phyloP scores from a whole-genome alignment of 2,797 vertebrate species.

The Philypnodon macrostomus region DNA sequence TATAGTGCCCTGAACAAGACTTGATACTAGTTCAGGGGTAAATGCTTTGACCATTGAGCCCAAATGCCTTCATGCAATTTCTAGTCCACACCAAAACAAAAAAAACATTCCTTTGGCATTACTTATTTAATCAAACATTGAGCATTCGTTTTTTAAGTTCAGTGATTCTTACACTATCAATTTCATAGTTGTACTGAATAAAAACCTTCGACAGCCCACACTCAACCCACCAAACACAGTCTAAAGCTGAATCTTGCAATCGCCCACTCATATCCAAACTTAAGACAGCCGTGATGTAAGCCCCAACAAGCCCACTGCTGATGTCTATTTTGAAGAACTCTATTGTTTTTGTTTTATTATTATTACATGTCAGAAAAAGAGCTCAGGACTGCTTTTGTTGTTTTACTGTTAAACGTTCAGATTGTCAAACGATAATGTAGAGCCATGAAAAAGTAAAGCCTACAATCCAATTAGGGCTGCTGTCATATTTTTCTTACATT shows the following conservation, averaged over 20 bases:
- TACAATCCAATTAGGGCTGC: no score
- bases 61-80: no score
- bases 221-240: constrained; percentile 2
- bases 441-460: background rate
- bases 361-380: background rate
- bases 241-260: constrained; percentile 20
- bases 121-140: no score
- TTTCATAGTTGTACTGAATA: background rate
- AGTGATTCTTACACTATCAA: no score
- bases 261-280: constrained; percentile 43
- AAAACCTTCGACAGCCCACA: constrained; percentile 1
- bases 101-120: no score
- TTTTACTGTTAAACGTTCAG: background rate
- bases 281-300: constrained; percentile 43
- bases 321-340: constrained; percentile 18
- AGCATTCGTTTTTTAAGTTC: no score
- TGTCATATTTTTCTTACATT: background rate
- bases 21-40: no score
- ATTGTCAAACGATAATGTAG: background rate
- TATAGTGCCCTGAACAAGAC: no score
- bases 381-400: background rate
- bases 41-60: no score
- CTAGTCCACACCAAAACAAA: no score
- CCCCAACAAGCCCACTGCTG: constrained; percentile 17
- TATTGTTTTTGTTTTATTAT: background rate